Conservation (phyloP, 1,140 invertebrate genomes). For the Sitodiplosis mosellana region DNA sequence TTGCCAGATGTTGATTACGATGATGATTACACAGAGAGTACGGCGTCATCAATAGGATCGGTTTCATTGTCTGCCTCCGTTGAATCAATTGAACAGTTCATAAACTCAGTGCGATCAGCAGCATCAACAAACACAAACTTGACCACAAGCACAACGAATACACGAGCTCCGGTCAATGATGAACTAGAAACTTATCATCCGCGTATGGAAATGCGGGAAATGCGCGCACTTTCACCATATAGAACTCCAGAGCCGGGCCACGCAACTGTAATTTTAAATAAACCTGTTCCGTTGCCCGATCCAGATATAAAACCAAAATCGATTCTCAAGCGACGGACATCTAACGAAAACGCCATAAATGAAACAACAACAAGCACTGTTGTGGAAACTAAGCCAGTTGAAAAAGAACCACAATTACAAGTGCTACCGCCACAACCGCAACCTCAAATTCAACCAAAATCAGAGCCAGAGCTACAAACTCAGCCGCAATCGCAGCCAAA, state of each 20-base stretch:
- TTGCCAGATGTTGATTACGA: constrained; percentile 25
- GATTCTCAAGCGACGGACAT: constrained; percentile 38
- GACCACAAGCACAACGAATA: neutral
- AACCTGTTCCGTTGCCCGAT: constrained; percentile 34
- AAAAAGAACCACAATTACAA: no score
- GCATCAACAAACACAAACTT: constrained; percentile 16
- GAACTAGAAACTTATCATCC: constrained; percentile 51
- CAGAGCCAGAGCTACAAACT: no score
- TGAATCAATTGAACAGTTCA: constrained; percentile 34
- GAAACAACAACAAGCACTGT: neutral
- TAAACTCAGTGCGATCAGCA: constrained; percentile 28
- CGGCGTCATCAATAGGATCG: constrained; percentile 29
- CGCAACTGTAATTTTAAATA: constrained; percentile 32
- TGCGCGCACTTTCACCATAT: constrained; percentile 19
- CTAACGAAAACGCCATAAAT: neutral
- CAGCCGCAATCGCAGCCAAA: no score
- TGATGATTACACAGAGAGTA: constrained; percentile 38
- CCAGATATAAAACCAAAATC: constrained; percentile 52
- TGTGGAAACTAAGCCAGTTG: no score
- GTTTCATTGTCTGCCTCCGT: constrained; percentile 21
- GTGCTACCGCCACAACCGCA: no score
- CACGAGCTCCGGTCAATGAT: neutral
- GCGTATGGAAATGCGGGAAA: constrained; percentile 14
- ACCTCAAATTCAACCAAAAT: no score
- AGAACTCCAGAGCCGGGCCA: constrained; percentile 27